These are phyloP conservation scores for Heterodera carotae DNA, from an alignment of 1,140 invertebrate species.

Conservation along the genomic window DNA sequence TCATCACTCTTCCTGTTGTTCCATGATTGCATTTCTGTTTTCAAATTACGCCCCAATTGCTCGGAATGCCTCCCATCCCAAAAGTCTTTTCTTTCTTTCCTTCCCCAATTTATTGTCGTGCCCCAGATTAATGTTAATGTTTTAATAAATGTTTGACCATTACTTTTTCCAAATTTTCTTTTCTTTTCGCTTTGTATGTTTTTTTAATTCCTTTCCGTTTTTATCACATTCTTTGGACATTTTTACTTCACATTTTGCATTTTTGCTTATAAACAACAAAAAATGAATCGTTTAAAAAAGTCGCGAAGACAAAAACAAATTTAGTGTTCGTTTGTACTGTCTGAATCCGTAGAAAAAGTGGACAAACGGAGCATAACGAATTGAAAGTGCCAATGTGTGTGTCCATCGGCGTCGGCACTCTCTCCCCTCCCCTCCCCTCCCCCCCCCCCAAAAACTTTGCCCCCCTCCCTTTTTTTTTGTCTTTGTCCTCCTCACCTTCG, in stretches of 20 bases:
- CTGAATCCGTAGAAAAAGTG: too few relatives aligned
- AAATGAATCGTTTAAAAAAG: not conserved
- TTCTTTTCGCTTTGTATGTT: too few relatives aligned
- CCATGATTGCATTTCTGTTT: too few relatives aligned
- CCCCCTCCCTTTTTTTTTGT: not conserved
- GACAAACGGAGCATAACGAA: not conserved
- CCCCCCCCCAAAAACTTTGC: not conserved
- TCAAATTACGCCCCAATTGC: not conserved
- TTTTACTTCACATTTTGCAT: slow-evolving; percentile 4
- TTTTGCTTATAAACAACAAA: slow-evolving; percentile 9
- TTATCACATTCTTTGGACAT: slow-evolving; percentile 3
- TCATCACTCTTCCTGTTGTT: not conserved
- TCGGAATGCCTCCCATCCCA: slow-evolving; percentile 13
- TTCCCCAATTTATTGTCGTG: not conserved
- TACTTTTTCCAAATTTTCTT: not conserved
- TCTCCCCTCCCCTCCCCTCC: not conserved
- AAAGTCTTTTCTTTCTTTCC: slow-evolving; percentile 5
- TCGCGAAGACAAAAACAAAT: not conserved
- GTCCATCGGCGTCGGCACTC: not conserved
- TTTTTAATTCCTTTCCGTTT: not conserved
- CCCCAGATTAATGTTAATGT: too few relatives aligned
- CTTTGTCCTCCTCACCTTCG: not conserved
- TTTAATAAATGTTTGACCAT: too few relatives aligned
- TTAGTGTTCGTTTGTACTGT: not conserved
- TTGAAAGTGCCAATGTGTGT: not conserved